Base-by-base conservation (phyloP, 1,140 invertebrate genomes). In the Drosophila sechellia region DNA sequence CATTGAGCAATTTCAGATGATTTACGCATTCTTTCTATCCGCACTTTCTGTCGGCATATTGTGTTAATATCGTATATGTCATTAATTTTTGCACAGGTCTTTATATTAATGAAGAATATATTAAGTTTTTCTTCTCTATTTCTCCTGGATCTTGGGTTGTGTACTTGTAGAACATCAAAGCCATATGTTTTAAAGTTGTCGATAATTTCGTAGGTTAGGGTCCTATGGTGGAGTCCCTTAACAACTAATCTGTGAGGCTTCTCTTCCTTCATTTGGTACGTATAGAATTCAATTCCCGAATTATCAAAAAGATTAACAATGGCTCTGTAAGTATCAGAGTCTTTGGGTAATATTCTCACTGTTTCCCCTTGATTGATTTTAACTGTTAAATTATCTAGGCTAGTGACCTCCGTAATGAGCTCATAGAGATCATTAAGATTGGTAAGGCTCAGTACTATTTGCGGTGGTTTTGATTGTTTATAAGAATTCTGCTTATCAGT, bases 71-170 rank as follows among this genome's bases (percentile, higher is more conserved):
- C 15, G 35, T 35, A 53, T 34, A 39, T 53, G 5, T 35, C 50
- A 35, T 53, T 57, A 10, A 37, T 71, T 57, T 45, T 39, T 52
- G n/a, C 22, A 12, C 45, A 56, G 50, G 46, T 37, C 46, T 20
- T 63, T 13, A 57, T 56, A 64, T 64, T 71, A 13, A 64, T 53
- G 17, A 72, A 64, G n/a, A 64, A 72, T 35, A 64, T 57, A 10
- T 65, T 65, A 4, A 53, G 52, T 35, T 64, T 57, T 45, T 12
- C 37, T 22, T 66, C 60, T 31, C n/a, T 5, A 27, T 55, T 66
- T 10, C 1, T 4, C 17, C 55, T 59, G 22, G 54, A 58, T 34
- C 49, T 73, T 65, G 55, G 55, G 25, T 58, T 65, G 37, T 58
- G 55, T 8, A 58, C 25, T 4, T 65, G 54, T 8, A 66, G 42